Evolutionary conservation across 2,888 invertebrate genomes (phyloP).

Genomic region (Ryuthela nishihirai): DNA sequence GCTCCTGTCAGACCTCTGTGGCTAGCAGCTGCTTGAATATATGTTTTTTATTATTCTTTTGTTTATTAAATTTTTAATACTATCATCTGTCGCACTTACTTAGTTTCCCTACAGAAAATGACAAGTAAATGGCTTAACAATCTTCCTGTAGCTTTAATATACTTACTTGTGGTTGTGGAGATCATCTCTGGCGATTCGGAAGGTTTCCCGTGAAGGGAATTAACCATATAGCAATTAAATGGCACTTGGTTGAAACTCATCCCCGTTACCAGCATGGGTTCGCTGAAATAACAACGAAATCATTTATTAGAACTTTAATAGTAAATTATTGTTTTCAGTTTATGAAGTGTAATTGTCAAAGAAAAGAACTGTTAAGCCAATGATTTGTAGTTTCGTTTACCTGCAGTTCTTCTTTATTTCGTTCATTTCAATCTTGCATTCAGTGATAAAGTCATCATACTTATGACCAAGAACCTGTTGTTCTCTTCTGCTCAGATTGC

Average conservation of each 20-base stretch:
- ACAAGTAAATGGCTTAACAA: too few species aligned
- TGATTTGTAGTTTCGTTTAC: constrained; percentile 12
- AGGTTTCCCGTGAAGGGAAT: constrained; percentile 13
- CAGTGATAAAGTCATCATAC: constrained; percentile 7
- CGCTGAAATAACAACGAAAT: too few species aligned
- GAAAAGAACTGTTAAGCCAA: too few species aligned
- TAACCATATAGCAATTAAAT: constrained; percentile 31
- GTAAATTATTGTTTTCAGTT: neutral
- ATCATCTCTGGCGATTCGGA: constrained; percentile 3
- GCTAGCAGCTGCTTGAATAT: too few species aligned
- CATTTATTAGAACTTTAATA: neutral
- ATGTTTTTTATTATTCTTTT: too few species aligned
- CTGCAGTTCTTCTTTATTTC: constrained; percentile 23
- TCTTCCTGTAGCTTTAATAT: too few species aligned
- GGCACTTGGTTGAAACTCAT: constrained; percentile 29
- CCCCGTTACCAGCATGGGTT: constrained; percentile 18
- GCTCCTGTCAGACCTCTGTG: too few species aligned
- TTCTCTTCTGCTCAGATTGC: constrained; percentile 14
- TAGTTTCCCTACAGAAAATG: too few species aligned
- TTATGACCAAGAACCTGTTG: constrained; percentile 24
- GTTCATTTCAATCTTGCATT: constrained; percentile 23
- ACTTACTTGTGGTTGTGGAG: constrained; percentile 29
- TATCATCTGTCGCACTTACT: too few species aligned
- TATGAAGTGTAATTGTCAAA: neutral
- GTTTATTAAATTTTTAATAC: too few species aligned